These are phyloP conservation scores for Ophthalmolycus amberensis DNA, from an alignment of 2,113 vertebrate species.

Conservation along the genomic window DNA sequence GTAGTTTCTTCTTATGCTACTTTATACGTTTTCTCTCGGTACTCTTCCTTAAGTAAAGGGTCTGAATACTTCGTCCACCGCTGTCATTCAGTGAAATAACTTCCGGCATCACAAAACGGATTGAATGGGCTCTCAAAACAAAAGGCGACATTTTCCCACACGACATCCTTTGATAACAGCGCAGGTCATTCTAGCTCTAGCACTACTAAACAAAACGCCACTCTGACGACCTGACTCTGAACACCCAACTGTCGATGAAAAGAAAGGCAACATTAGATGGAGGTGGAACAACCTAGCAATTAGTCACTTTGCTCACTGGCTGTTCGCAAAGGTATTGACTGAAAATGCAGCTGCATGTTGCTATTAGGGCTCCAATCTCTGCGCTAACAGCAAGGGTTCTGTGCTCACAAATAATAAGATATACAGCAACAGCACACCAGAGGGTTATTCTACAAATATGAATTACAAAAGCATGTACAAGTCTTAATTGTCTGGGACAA, in stretches of 20 bases:
- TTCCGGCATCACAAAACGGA: neutral
- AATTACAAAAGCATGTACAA: neutral
- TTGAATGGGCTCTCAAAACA: neutral
- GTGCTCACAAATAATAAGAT: neutral
- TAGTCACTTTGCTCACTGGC: slow-evolving; percentile 10
- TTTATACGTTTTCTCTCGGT: neutral
- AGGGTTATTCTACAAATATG: neutral
- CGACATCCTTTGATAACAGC: neutral
- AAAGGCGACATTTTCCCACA: slow-evolving; percentile 7
- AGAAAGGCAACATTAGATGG: slow-evolving; percentile 6
- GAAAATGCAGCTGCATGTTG: slow-evolving; percentile 9
- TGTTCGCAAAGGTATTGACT: slow-evolving; percentile 5
- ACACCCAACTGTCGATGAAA: slow-evolving; percentile 18
- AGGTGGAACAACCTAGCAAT: neutral
- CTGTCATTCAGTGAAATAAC: neutral
- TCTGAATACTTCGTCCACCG: neutral
- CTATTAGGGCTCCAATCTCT: neutral
- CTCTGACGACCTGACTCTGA: slow-evolving; percentile 21
- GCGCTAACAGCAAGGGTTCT: neutral
- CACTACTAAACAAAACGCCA: slow-evolving; percentile 46
- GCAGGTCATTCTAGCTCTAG: neutral
- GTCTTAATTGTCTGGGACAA: neutral
- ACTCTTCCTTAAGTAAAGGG: neutral
- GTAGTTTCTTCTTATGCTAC: neutral
- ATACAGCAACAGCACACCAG: neutral